Percentiles rank a stretch among this genome's conserved stretches.
Conservation (phyloP, 2,888 invertebrate genomes). For the Dusona sp. region DNA sequence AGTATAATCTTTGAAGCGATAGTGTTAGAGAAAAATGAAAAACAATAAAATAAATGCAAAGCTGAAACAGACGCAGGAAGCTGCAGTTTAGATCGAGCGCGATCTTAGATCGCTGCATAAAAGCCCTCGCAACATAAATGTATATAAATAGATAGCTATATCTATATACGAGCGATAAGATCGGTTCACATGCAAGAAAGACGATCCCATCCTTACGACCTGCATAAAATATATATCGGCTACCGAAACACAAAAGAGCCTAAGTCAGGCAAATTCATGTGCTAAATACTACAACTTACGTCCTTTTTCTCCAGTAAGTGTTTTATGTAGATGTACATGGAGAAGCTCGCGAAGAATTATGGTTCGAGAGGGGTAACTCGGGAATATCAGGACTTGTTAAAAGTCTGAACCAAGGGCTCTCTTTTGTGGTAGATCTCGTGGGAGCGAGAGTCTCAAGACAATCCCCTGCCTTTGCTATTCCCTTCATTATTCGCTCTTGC, state of each 20-base stretch:
- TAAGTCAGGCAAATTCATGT: neutral
- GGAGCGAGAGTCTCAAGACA: conserved; percentile 66
- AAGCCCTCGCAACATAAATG: conserved; percentile 39
- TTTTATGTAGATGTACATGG: conserved; percentile 57
- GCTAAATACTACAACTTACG: neutral
- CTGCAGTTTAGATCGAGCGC: conserved; percentile 55
- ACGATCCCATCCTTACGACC: conserved; percentile 63
- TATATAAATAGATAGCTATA: conserved; percentile 22
- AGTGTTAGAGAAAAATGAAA: neutral
- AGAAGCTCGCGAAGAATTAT: conserved; percentile 69
- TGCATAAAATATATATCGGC: conserved; percentile 65
- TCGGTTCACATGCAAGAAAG: conserved; percentile 72
- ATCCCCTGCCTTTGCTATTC: conserved; percentile 60
- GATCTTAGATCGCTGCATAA: conserved; percentile 47
- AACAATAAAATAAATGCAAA: neutral
- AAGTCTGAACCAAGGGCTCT: conserved; percentile 74
- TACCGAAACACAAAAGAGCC: neutral
- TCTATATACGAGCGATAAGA: conserved; percentile 67
- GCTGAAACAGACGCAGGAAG: conserved; percentile 50
- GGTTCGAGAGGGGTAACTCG: conserved; percentile 71
- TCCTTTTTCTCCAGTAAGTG: neutral
- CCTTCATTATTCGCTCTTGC: conserved; percentile 53
- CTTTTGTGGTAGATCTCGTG: conserved; percentile 71
- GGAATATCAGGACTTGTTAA: conserved; percentile 73
- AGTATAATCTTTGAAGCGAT: neutral